Evolutionary conservation across 1,140 invertebrate species (phyloP).

Genomic region (Bradysia coprophila): DNA sequence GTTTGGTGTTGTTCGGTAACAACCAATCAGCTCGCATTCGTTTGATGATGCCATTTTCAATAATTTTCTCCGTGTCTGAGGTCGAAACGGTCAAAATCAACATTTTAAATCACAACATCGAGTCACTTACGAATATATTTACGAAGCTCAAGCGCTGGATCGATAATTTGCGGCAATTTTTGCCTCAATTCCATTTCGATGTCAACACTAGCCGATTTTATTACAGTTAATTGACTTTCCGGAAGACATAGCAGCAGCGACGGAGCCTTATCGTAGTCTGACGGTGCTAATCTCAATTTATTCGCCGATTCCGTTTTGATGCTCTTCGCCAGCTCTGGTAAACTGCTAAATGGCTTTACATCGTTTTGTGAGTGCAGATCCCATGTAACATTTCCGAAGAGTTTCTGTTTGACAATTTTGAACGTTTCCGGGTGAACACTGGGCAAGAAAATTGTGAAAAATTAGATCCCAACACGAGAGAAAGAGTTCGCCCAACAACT

Average conservation of each 20-base stretch:
- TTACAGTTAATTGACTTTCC: slow-evolving; percentile 17
- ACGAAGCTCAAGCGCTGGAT: slow-evolving; percentile 35
- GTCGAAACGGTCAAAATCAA: background rate
- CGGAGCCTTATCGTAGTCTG: slow-evolving; percentile 64
- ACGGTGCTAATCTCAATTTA: slow-evolving; percentile 48
- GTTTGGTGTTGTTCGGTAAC: slow-evolving; percentile 39
- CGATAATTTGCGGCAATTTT: slow-evolving; percentile 17
- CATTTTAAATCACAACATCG: background rate
- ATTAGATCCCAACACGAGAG: background rate
- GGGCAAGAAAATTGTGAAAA: too few relatives aligned
- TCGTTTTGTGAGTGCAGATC: background rate
- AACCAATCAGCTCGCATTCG: slow-evolving; percentile 46
- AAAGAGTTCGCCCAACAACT: slow-evolving; percentile 1
- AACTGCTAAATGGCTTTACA: slow-evolving; percentile 4
- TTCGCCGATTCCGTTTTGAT: slow-evolving; percentile 11
- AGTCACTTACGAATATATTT: slow-evolving; percentile 34
- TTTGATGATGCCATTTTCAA: slow-evolving; percentile 36
- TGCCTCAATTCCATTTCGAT: slow-evolving; percentile 14
- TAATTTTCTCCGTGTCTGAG: slow-evolving; percentile 35
- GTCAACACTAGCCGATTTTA: slow-evolving; percentile 19
- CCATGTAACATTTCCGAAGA: slow-evolving; percentile 1
- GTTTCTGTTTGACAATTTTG: slow-evolving; percentile 30
- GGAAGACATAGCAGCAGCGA: slow-evolving; percentile 42
- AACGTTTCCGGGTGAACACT: slow-evolving; percentile 51
- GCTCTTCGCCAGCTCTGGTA: slow-evolving; percentile 13